Evolutionary conservation across 2,888 invertebrate species (phyloP), one percentile per base, ranked within the genome.

Genomic region (Cephonodes hylas): DNA sequence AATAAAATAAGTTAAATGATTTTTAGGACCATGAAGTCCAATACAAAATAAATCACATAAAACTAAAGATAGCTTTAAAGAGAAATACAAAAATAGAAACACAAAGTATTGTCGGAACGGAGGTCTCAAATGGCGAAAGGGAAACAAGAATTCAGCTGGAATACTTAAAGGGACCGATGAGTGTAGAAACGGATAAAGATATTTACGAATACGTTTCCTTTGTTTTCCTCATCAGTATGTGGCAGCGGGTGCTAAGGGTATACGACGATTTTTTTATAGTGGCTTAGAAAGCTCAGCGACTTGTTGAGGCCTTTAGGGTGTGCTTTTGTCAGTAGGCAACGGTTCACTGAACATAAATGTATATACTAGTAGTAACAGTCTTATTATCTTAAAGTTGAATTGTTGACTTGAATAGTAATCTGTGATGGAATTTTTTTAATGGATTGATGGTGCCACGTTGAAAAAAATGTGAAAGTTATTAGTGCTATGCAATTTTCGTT

Each of bases 221-320:
- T 53, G 53, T 53, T 53, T 53, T 27, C 53, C 53, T 53, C 53
- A 53, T 53, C 53, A 53, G 53, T 53, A 53, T 53, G 53, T 53
- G 18, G 53, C 31, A 8, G 18, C 27, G 53, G 53, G 18, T 18
- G 53, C 53, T 27, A 31, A 31, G 53, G 31, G 53, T 27, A 53
- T 31, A 27, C 31, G 53, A 27, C 53, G 31, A 48, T 48, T 53
- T 53, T 53, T 53, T 53, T 53, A 46, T 46, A 53, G 53, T 53
- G 27, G 53, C 53, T 53, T 53, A 31, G 25, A n/a, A n/a, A 25
- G 27, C 18, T 18, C 7, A 31, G 8, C 27, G 31, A 15, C 27
- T 53, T 31, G 27, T 38, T 38, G 53, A 53, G 53, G 15, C 27
- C 27, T 53, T 53, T 53, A 3, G 10, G 27, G 18, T 53, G 27